phyloP scores from a whole-genome alignment of 2,888 invertebrate genomes.

The Calephelis perditalis region DNA sequence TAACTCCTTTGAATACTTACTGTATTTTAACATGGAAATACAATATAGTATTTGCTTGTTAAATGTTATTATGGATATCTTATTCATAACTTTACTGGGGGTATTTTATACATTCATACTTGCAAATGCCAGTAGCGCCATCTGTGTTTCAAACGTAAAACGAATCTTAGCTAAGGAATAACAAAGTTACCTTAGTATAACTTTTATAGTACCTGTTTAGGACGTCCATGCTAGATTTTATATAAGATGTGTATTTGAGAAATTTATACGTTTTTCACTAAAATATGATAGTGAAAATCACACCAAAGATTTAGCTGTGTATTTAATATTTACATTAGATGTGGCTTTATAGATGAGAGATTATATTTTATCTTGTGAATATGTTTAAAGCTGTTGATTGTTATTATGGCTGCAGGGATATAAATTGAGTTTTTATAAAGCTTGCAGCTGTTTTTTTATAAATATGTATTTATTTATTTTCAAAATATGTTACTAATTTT shows the following conservation, averaged over 20 bases:
- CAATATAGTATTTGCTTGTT: too few species aligned
- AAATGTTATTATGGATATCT: too few species aligned
- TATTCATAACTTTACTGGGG: too few species aligned
- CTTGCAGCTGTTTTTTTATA: not conserved
- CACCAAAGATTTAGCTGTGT: constrained; percentile 14
- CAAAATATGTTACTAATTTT: not conserved
- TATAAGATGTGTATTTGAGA: constrained; percentile 18
- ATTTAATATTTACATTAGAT: constrained; percentile 6
- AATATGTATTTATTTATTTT: not conserved
- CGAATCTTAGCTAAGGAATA: constrained; percentile 13
- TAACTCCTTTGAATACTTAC: too few species aligned
- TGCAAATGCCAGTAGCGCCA: constrained; percentile 5
- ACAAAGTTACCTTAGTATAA: constrained; percentile 13
- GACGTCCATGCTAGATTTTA: constrained; percentile 29
- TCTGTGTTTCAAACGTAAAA: constrained; percentile 2
- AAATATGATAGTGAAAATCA: constrained; percentile 4
- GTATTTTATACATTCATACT: too few species aligned
- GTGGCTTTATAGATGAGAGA: constrained; percentile 10
- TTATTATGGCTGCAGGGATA: not conserved
- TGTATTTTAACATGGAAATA: too few species aligned
- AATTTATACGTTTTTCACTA: constrained; percentile 3
- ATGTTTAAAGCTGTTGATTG: not conserved
- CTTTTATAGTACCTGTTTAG: constrained; percentile 27
- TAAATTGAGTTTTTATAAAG: too few species aligned
- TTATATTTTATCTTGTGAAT: constrained; percentile 9